phyloP scores from a whole-genome alignment of 2,888 invertebrate species.

The Icerya purchasi region DNA sequence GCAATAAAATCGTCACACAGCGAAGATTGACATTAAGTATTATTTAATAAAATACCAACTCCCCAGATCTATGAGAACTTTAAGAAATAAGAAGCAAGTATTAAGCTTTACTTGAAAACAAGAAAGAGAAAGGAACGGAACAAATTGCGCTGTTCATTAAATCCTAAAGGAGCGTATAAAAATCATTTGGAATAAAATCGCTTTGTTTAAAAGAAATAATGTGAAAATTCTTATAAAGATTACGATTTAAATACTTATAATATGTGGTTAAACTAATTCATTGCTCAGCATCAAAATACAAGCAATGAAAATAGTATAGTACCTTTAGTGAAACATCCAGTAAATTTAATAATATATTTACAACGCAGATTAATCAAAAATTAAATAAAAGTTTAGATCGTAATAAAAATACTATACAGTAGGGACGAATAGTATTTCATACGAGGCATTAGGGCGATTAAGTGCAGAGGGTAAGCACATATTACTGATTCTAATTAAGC shows the following conservation, averaged over 20 bases:
- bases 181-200: background rate
- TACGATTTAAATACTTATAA: background rate
- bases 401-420: too few relatives aligned
- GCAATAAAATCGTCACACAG: background rate
- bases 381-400: background rate
- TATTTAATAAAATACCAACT: background rate
- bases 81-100: background rate
- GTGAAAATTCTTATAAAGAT: background rate
- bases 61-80: background rate
- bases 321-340: background rate
- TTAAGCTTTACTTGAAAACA: background rate
- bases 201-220: background rate
- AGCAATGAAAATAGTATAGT: background rate
- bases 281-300: background rate
- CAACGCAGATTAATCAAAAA: background rate
- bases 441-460: too few relatives aligned
- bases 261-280: background rate
- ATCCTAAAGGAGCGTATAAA: too few relatives aligned
- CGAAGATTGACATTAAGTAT: background rate
- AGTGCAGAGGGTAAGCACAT: too few relatives aligned
- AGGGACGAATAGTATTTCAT: too few relatives aligned
- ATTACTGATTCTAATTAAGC: too few relatives aligned
- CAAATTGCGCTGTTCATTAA: background rate
- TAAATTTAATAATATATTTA: background rate
- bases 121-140: background rate